Base-by-base conservation (phyloP, 2,797 vertebrate species). In the Brotogeris chrysoptera region DNA sequence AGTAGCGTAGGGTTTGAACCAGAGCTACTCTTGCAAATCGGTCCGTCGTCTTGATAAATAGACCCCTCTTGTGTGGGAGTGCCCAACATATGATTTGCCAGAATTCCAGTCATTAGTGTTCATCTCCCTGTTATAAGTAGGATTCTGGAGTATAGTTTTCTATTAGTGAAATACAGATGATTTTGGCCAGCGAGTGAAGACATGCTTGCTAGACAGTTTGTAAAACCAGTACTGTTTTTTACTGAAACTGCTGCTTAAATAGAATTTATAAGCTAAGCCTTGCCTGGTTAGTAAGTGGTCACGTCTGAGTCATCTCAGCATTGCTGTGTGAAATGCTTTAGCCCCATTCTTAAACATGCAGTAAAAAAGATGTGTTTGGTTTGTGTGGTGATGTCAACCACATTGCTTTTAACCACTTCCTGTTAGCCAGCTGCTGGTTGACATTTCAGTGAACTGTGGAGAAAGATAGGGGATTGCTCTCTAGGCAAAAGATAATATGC, bases 391-490 rank as follows among this genome's bases (percentile, higher is more conserved):
- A 93, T 96, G 94, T 95, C 96, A 92, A 70, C 92, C 78, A 92
- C 93, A 49, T 91, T 89, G 76, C 93, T 92, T 86, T 79, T 83
- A 94, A 95, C 94, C 92, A 0, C 95, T 97, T 97, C 96, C 97
- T 95, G 87, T 88, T 73, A 74, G 93, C 95, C 96, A 93, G 96
- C 94, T 97, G 95, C 93, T 91, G 81, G 53, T 66, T 97, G 96
- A 96, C 97, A 96, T 95, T 94, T 91, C 66, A 1, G 65, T 97
- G 93, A 97, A 97, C 96, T 96, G 18, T 39, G 71, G 90, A 90
- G 66, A 88, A 85, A 92, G 87, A 93, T 41, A 61, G 66, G 76
- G 79, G 36, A 82, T 89, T 2, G 2, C 93, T 94, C 87, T 95
- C 71, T 11, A 77, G 92, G 90, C 94, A 89, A 69, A 76, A 88